A percentile compares a stretch with the other conserved stretches of the same genome.
phyloP scores from a whole-genome alignment of 2,113 vertebrate genomes.

The Ascaphus truei region DNA sequence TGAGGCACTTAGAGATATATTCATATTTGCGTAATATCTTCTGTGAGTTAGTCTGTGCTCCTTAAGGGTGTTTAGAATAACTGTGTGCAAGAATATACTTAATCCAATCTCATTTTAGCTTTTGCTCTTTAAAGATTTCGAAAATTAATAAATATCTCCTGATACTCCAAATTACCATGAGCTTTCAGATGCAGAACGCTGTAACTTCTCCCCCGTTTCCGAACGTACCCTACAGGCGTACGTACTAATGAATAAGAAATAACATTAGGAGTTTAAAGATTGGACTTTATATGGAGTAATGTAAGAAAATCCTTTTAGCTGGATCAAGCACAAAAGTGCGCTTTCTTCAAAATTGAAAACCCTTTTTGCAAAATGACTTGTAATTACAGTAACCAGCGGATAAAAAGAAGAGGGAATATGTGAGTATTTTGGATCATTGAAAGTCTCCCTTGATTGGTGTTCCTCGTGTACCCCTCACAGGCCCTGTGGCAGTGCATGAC shows the following conservation, averaged over 20 bases:
- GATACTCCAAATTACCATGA: conserved; percentile 94
- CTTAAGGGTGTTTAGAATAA: conserved; percentile 98
- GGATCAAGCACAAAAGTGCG: conserved; percentile 99
- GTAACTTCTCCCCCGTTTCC: conserved; percentile 99
- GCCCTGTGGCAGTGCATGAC: not conserved
- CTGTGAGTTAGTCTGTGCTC: conserved; percentile 87
- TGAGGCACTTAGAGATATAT: conserved; percentile 74
- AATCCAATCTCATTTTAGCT: conserved; percentile 99
- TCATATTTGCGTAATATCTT: conserved; percentile 99
- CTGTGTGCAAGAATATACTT: conserved; percentile 96
- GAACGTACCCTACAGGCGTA: conserved; percentile 95
- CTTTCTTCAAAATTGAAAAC: conserved; percentile 96
- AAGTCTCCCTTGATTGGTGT: conserved; percentile 32
- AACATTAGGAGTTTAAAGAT: conserved; percentile 99
- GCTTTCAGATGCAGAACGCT: conserved; percentile 96
- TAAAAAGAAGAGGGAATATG: conserved; percentile 73
- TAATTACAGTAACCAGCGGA: conserved; percentile 86
- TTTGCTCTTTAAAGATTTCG: conserved; percentile 94
- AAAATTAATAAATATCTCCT: conserved; percentile 98
- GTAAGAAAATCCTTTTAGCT: conserved; percentile 99
- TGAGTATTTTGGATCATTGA: conserved; percentile 68
- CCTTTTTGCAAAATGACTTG: conserved; percentile 79
- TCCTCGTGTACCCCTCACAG: conserved; percentile 17
- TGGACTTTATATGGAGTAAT: conserved; percentile 99
- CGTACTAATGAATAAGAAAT: conserved; percentile 99